Evolutionary conservation across 2,888 invertebrate genomes (phyloP), one percentile per base, ranked within the genome.

Genomic region (Cenopis cana): DNA sequence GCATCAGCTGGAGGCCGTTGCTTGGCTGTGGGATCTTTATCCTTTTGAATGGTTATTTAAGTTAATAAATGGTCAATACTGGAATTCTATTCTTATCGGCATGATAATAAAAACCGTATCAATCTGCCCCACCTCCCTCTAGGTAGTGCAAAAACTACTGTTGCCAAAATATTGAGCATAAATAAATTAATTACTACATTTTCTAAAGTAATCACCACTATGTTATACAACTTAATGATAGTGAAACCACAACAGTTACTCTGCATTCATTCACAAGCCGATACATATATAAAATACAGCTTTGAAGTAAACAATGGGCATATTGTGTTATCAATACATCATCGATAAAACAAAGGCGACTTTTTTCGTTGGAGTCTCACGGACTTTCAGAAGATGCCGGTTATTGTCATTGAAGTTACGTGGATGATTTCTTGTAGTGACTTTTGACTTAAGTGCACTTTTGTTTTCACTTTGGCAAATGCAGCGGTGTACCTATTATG

Each of bases 331-430:
- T 78, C 75, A 73, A 76, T 76, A 76, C 73, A 75, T 69, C 77
- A 74, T 72, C 66, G 74, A 74, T 65, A 18, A 59, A 85, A 83
- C 84, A 86, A 84, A 75, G 70, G 18, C 29, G 52, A 74, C 82
- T 82, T 85, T 84, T 82, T 76, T 71, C 49, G 52, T 68, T 20
- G 65, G 74, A 74, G 82, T 87, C 87, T 76, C 89, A 87, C 81
- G 71, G 76, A 81, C 89, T 89, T 89, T 89, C 89, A 83, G 82
- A 80, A 79, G 67, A 80, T 64, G 67, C 65, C 66, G 71, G 71
- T 72, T 64, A 68, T 68, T 68, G 72, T 81, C 74, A 80, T 76
- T 75, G 78, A 75, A 57, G 75, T 80, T 82, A 82, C 80, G 76
- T 76, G 68, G 66, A 79, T 75, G 56, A 62, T 79, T 85, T 84